Evolutionary conservation across 2,113 vertebrate genomes (phyloP).

Genomic region (Lagenorhynchus albirostris): DNA sequence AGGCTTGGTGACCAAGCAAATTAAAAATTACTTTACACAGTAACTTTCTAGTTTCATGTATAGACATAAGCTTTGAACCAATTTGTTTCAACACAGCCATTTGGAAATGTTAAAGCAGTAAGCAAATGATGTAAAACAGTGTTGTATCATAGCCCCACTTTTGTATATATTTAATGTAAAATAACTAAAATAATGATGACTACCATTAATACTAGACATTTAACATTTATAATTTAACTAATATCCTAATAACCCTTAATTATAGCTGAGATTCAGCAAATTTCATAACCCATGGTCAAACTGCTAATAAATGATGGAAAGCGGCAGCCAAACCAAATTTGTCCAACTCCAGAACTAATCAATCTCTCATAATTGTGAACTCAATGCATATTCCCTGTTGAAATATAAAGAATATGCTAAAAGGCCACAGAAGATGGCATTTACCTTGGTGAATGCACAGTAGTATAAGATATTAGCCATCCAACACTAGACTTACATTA

Average conservation of each 20-base stretch:
- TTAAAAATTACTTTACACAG: not conserved
- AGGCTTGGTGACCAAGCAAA: not conserved
- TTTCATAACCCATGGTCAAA: not conserved
- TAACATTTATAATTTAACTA: not conserved
- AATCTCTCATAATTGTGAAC: not conserved
- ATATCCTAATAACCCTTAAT: not conserved
- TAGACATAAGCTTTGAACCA: not conserved
- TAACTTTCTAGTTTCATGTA: not conserved
- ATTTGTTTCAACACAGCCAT: not conserved
- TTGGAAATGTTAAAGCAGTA: not conserved
- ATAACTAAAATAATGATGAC: not conserved
- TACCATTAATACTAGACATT: not conserved
- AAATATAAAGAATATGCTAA: not conserved
- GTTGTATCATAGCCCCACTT: not conserved
- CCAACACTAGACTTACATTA: not conserved
- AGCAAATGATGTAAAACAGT: not conserved
- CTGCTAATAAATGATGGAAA: not conserved
- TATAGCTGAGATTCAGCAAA: not conserved
- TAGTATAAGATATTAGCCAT: not conserved
- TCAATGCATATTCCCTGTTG: not conserved
- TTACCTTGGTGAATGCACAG: not conserved
- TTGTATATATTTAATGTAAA: not conserved
- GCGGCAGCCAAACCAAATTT: not conserved
- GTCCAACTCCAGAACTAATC: not conserved
- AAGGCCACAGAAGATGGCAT: not conserved